These are phyloP conservation scores for Hemibagrus wyckioides DNA, from an alignment of 2,113 vertebrate genomes.

Conservation along the genomic window DNA sequence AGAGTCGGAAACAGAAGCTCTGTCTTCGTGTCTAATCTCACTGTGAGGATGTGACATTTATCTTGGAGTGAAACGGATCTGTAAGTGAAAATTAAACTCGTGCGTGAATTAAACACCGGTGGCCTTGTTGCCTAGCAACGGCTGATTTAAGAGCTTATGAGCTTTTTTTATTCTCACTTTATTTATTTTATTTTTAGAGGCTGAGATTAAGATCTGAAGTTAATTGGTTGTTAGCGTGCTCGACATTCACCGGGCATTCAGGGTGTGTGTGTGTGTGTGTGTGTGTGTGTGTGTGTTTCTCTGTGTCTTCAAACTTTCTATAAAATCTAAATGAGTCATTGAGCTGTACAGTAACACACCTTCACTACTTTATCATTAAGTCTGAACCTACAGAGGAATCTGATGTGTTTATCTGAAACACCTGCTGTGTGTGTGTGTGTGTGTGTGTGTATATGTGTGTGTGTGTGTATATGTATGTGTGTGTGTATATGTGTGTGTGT, in stretches of 20 bases:
- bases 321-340: too few relatives aligned
- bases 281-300: not conserved
- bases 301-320: too few relatives aligned
- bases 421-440: too few relatives aligned
- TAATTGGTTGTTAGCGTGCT: slow-evolving; percentile 20
- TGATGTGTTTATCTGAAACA: too few relatives aligned
- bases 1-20: not conserved
- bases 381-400: too few relatives aligned
- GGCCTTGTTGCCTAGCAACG: slow-evolving; percentile 29
- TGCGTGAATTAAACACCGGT: not conserved
- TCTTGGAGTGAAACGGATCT: not conserved
- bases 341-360: too few relatives aligned
- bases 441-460: too few relatives aligned
- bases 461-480: too few relatives aligned
- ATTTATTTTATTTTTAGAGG: not conserved
- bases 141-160: not conserved
- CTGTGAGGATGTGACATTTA: slow-evolving; percentile 3
- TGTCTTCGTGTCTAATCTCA: not conserved
- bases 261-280: not conserved
- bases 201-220: not conserved
- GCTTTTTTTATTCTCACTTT: not conserved
- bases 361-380: too few relatives aligned
- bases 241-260: not conserved
- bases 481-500: too few relatives aligned
- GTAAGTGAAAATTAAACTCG: slow-evolving; percentile 17